Conservation (phyloP, 2,797 vertebrate genomes). For the Oryzias sinensis region DNA sequence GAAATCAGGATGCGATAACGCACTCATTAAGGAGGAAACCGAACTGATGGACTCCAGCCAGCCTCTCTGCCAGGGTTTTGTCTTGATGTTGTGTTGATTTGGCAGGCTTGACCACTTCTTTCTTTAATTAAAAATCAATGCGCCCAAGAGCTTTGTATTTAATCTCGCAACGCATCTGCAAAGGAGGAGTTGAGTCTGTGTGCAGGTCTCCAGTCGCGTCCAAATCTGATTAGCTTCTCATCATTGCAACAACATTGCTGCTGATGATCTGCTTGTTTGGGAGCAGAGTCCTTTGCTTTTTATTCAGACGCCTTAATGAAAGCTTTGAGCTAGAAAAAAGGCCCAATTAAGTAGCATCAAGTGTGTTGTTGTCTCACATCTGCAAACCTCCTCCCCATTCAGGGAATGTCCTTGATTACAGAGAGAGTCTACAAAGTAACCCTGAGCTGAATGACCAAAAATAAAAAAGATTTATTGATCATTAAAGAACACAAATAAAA, state of each 20-base stretch:
- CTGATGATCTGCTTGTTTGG: slow-evolving; percentile 24
- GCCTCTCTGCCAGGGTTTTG: slow-evolving; percentile 29
- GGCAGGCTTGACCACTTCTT: slow-evolving; percentile 59
- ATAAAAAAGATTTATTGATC: too few relatives aligned
- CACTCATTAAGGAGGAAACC: slow-evolving; percentile 59
- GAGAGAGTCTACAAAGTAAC: too few relatives aligned
- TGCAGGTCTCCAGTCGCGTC: slow-evolving; percentile 39
- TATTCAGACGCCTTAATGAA: slow-evolving; percentile 53
- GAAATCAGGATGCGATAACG: slow-evolving; percentile 73
- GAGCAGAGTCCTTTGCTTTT: slow-evolving; percentile 52
- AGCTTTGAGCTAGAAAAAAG: slow-evolving; percentile 54
- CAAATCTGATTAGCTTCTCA: slow-evolving; percentile 61
- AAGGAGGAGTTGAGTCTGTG: slow-evolving; percentile 20
- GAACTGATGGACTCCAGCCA: slow-evolving; percentile 47
- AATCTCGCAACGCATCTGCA: slow-evolving; percentile 11
- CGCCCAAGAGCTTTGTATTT: slow-evolving; percentile 31
- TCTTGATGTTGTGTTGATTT: slow-evolving; percentile 55
- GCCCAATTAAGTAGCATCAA: slow-evolving; percentile 43
- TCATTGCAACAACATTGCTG: slow-evolving; percentile 54
- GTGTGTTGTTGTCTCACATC: slow-evolving; percentile 10
- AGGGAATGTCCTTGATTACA: neutral
- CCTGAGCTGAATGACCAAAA: too few relatives aligned
- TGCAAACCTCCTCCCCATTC: slow-evolving; percentile 1
- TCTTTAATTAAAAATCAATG: slow-evolving; percentile 37
- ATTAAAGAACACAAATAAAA: too few relatives aligned